Percentiles rank a stretch among this genome's conserved stretches.
These are phyloP conservation scores for Synaphobranchus kaupii DNA, from an alignment of 2,797 vertebrate genomes.

Conservation along the genomic window DNA sequence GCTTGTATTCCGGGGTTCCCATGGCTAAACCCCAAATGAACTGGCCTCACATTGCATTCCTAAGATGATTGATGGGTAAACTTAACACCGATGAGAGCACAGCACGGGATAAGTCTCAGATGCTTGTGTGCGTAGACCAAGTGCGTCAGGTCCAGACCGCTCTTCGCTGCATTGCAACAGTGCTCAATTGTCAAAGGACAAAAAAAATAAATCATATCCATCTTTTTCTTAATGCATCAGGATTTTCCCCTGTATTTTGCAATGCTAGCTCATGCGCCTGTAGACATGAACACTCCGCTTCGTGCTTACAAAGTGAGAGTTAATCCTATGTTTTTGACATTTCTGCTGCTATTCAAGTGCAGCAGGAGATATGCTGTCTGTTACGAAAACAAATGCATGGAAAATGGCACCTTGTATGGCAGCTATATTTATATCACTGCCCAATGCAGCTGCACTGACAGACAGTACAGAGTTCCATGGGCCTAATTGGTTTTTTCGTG, in stretches of 20 bases:
- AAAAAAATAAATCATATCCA: not conserved
- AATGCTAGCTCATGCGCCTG: not conserved
- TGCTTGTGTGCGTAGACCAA: not conserved
- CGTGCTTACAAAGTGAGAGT: not conserved
- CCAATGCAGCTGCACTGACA: not conserved
- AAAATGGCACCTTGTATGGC: not conserved
- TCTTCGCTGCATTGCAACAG: not conserved
- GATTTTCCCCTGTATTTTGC: not conserved
- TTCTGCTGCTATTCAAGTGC: not conserved
- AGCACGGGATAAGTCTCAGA: not conserved
- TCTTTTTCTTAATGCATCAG: not conserved
- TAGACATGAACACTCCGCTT: not conserved
- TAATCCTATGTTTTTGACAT: conserved; percentile 13
- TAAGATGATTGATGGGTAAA: not conserved
- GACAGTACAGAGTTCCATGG: not conserved
- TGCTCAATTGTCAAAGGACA: conserved; percentile 6
- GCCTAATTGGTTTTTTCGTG: not conserved
- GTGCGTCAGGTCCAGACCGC: not conserved
- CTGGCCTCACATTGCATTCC: not conserved
- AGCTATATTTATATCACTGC: not conserved
- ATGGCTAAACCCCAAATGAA: not conserved
- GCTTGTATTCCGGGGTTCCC: not conserved
- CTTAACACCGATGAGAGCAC: not conserved
- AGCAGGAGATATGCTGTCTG: not conserved
- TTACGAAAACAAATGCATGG: not conserved